phyloP scores from a whole-genome alignment of 2,888 invertebrate species.

The Luperina nickerlii region DNA sequence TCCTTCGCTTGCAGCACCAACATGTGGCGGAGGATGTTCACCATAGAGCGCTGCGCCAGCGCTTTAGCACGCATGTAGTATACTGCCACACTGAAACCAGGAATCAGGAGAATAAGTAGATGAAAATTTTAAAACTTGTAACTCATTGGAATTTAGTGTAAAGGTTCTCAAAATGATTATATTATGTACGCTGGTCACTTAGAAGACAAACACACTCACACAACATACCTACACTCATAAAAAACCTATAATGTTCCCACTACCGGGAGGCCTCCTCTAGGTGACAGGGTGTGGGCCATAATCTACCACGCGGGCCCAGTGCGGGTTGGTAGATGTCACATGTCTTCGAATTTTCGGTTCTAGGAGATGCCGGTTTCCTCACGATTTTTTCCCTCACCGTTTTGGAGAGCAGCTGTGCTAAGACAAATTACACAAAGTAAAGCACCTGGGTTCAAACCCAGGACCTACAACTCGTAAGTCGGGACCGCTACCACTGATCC shows the following conservation, averaged over 20 bases:
- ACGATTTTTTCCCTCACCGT: too few species aligned
- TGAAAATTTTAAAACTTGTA: background rate
- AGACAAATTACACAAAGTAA: background rate
- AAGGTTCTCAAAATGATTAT: background rate
- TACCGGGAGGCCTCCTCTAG: too few species aligned
- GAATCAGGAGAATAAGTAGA: background rate
- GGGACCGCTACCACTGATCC: background rate
- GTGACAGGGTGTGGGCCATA: too few species aligned
- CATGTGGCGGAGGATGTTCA: slow-evolving; percentile 91
- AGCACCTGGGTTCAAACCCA: background rate
- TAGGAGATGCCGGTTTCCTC: too few species aligned
- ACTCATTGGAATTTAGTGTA: background rate
- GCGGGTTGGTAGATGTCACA: background rate
- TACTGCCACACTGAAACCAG: slow-evolving; percentile 87
- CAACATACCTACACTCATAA: background rate
- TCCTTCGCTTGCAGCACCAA: slow-evolving; percentile 92
- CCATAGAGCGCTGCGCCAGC: slow-evolving; percentile 91
- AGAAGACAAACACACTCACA: background rate
- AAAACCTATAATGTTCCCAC: too few species aligned
- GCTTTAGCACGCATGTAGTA: slow-evolving; percentile 92
- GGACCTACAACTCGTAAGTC: background rate
- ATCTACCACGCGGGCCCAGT: background rate
- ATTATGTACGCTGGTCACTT: background rate
- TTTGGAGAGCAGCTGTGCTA: too few species aligned
- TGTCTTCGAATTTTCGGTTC: too few species aligned